Evolutionary conservation across 2,888 invertebrate genomes (phyloP).

Genomic region (Fabriciana adippe): DNA sequence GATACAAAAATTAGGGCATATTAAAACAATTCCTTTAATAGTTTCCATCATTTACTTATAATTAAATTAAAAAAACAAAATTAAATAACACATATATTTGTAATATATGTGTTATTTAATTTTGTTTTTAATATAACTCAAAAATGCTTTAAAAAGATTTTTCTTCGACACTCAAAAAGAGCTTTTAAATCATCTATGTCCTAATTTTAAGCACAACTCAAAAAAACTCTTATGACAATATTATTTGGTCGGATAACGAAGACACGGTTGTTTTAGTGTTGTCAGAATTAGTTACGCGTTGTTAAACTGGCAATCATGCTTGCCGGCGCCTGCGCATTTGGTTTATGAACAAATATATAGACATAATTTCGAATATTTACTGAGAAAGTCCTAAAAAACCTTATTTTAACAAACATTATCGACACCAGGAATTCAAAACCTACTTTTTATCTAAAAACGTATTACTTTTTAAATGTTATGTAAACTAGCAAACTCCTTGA

Average conservation of each 20-base stretch:
- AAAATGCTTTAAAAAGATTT: not conserved
- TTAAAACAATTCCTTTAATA: too few species aligned
- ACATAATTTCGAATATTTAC: not conserved
- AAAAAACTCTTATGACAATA: slow-evolving; percentile 35
- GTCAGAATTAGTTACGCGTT: slow-evolving; percentile 75
- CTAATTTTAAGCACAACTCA: not conserved
- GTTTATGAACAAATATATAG: slow-evolving; percentile 6
- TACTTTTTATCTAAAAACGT: too few species aligned
- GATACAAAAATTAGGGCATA: too few species aligned
- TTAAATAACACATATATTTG: too few species aligned
- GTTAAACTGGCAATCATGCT: slow-evolving; percentile 66
- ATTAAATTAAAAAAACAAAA: too few species aligned
- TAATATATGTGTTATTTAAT: too few species aligned
- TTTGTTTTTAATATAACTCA: too few species aligned
- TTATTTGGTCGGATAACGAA: slow-evolving; percentile 57
- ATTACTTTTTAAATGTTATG: too few species aligned
- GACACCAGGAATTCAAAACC: too few species aligned
- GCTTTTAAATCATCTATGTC: not conserved
- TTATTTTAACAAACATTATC: too few species aligned
- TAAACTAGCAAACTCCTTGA: not conserved
- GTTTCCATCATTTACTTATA: too few species aligned
- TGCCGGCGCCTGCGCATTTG: slow-evolving; percentile 58
- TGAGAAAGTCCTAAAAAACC: not conserved
- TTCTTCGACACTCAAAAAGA: not conserved
- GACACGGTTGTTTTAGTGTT: slow-evolving; percentile 56